Base-by-base conservation (phyloP, 2,888 invertebrate species). In the Spialia ferax region DNA sequence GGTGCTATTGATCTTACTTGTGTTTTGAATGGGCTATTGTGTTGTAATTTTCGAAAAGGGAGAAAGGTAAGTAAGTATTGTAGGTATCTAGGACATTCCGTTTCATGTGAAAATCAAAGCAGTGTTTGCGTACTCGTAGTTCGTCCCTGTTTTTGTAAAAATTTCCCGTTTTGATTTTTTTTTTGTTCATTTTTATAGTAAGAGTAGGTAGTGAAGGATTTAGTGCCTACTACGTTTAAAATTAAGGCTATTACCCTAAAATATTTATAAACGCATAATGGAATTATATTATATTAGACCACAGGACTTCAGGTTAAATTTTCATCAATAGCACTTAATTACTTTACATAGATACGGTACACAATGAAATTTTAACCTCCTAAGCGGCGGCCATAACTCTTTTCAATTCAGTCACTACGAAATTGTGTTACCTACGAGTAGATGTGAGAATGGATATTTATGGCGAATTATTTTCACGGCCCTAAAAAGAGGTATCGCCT, bases 401-500 rank as follows among this genome's bases (percentile, higher is more conserved):
- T 54, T 57, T 57, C 15, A 65, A 35, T 65, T 52, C 42, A 18
- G 32, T 32, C 48, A 42, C 26, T 52, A 18, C 18, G 50, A 57
- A 35, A 50, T 59, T 23, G 15, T 38, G 35, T 35, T 52, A 52
- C 18, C 42, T n/a, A n/a, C n/a, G n/a, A n/a, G n/a, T 59, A 65
- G 38, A 54, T 35, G 42, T 20, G 42, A 42, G 29, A 66, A 26
- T 45, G 66, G 32, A 60, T 66, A 66, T 66, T 66, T 66, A 69
- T 69, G 29, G 69, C 61, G 56, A 62, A 65, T 65, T 61, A 69
- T 69, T 65, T 65, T 69, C 69, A 69, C 57, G 69, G 50, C 69
- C 57, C 56, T 69, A 55, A 42, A 69, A 69, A 65, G 59, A 63
- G 54, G 66, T 45, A 67, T 67, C 67, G 76, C 83, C 83, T 82